Conservation (phyloP, 2,888 invertebrate species). For the Crepidodera aurea region DNA sequence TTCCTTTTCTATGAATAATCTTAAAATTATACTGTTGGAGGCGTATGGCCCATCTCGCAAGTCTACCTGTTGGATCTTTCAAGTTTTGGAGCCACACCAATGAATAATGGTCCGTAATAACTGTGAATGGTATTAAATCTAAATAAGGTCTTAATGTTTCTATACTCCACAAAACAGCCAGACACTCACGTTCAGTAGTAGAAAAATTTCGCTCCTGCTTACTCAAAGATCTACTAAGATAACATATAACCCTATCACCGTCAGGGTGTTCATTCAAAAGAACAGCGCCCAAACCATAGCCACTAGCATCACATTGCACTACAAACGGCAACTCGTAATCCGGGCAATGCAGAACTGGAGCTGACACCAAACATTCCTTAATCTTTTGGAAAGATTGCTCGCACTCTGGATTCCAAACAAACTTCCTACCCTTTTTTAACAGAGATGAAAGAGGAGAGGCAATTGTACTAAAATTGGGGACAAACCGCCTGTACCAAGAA, state of each 20-base stretch:
- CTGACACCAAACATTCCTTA: constrained; percentile 1
- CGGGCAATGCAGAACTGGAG: too few species aligned
- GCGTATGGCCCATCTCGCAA: too few species aligned
- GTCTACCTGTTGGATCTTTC: too few species aligned
- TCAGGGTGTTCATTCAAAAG: not conserved
- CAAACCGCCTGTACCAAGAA: too few species aligned
- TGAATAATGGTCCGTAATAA: not conserved
- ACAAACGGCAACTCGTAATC: not conserved
- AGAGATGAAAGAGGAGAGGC: not conserved
- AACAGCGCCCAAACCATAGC: not conserved
- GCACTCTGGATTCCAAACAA: not conserved
- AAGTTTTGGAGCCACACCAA: not conserved
- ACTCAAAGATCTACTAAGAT: constrained; percentile 1
- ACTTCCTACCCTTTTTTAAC: not conserved
- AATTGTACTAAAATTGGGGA: not conserved
- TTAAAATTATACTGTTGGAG: not conserved
- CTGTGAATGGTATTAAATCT: too few species aligned
- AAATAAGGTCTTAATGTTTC: not conserved
- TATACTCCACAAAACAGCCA: not conserved
- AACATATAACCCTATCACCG: not conserved
- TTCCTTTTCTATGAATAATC: not conserved
- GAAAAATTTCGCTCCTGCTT: not conserved
- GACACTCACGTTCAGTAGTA: not conserved
- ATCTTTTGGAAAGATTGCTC: not conserved
- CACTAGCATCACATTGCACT: not conserved